Conservation (phyloP, 2,797 vertebrate genomes). For the Fistularia tabacaria region DNA sequence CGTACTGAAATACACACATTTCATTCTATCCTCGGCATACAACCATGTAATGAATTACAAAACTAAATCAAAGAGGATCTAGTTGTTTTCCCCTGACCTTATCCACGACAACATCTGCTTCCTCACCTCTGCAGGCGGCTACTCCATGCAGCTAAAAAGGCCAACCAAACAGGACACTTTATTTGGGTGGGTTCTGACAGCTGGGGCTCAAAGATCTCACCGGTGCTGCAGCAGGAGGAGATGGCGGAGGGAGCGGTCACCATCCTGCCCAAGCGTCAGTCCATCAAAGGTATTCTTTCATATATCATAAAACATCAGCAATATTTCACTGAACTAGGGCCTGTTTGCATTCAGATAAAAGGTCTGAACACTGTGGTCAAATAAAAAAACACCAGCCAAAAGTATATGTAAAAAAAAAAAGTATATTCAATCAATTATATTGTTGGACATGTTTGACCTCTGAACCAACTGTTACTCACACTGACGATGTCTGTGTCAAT, state of each 20-base stretch:
- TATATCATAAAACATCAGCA: too few relatives aligned
- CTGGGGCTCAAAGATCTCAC: conserved; percentile 97
- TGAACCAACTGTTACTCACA: conserved; percentile 11
- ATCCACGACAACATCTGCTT: conserved; percentile 54
- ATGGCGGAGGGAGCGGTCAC: conserved; percentile 95
- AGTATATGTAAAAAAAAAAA: too few relatives aligned
- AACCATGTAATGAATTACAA: conserved; percentile 30
- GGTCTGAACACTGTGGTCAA: conserved; percentile 8
- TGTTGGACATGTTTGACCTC: conserved; percentile 3
- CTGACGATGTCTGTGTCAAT: conserved; percentile 19
- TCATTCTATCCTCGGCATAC: conserved; percentile 13
- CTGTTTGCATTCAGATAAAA: conserved; percentile 5
- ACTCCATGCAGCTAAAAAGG: conserved; percentile 89
- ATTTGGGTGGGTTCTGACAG: conserved; percentile 99
- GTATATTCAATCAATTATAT: conserved; percentile 14
- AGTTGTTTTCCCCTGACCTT: conserved; percentile 42
- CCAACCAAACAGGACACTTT: conserved; percentile 95
- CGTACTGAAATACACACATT: neutral
- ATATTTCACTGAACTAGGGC: too few relatives aligned
- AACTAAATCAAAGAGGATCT: conserved; percentile 44
- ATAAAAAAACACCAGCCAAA: conserved; percentile 7
- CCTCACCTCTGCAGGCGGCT: conserved; percentile 80
- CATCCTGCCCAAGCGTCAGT: conserved; percentile 91
- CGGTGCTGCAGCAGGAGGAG: conserved; percentile 91
- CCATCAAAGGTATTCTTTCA: conserved; percentile 83